A percentile compares a stretch with the other conserved stretches of the same genome.
These are phyloP conservation scores for Tachystola acroxantha DNA, from an alignment of 2,888 invertebrate species.

Conservation along the genomic window DNA sequence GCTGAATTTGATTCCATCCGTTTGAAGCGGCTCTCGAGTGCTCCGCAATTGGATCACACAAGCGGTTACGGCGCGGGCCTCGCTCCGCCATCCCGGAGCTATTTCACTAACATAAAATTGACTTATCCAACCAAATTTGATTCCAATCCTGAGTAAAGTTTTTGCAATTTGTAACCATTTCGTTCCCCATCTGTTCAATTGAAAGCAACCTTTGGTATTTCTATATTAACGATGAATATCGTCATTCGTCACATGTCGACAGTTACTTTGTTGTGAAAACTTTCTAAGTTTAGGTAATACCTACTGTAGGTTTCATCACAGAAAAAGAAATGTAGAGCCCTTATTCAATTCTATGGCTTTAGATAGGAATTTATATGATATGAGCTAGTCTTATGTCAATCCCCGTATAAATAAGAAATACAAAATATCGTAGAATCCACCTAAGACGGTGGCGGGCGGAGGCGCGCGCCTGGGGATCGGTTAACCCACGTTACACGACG, in stretches of 20 bases:
- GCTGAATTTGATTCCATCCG: constrained; percentile 59
- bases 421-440: constrained; percentile 49
- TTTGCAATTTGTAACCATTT: too few species aligned
- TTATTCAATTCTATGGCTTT: too few species aligned
- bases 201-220: too few species aligned
- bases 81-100: constrained; percentile 23
- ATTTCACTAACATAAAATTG: constrained; percentile 61
- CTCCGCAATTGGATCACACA: constrained; percentile 70
- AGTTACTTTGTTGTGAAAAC: too few species aligned
- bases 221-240: too few species aligned
- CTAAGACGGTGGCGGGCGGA: constrained; percentile 52
- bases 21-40: constrained; percentile 37
- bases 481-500: constrained; percentile 65
- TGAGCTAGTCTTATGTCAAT: constrained; percentile 29
- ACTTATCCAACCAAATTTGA: constrained; percentile 62
- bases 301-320: too few species aligned
- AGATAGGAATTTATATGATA: too few species aligned
- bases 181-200: too few species aligned
- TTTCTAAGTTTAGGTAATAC: too few species aligned
- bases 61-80: constrained; percentile 47
- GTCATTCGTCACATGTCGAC: too few species aligned
- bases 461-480: constrained; percentile 63
- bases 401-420: constrained; percentile 42
- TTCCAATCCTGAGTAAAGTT: constrained; percentile 27
- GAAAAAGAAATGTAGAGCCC: too few species aligned